These are phyloP conservation scores for Gallirallus australis DNA, from an alignment of 2,797 vertebrate genomes.

Conservation along the genomic window DNA sequence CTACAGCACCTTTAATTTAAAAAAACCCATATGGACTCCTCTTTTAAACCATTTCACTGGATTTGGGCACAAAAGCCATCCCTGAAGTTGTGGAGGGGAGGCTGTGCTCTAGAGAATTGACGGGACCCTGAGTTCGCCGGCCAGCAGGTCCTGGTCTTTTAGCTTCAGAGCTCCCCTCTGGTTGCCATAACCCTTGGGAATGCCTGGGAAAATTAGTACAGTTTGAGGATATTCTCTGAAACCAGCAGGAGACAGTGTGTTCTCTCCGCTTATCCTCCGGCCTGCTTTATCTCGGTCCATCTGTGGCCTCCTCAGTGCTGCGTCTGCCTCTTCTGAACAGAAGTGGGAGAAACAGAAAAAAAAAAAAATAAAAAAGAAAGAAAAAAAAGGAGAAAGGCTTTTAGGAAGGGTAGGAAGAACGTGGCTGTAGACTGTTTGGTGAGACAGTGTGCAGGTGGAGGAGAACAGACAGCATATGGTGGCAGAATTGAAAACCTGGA, in stretches of 20 bases:
- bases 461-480: neutral
- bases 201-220: neutral
- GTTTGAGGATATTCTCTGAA: neutral
- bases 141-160: neutral
- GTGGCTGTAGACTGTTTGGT: accelerated
- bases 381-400: neutral
- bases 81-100: neutral
- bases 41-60: neutral
- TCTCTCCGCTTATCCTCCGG: neutral
- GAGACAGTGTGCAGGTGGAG: neutral
- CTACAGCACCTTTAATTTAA: neutral
- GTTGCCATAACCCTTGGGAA: neutral
- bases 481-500: neutral
- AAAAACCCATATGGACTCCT: neutral
- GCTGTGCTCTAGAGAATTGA: neutral
- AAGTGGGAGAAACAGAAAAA: neutral
- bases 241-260: constrained; percentile 1
- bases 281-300: neutral
- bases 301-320: neutral
- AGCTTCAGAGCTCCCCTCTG: neutral
- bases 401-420: neutral
- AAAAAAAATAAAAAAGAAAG: neutral
- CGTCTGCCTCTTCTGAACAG: neutral
- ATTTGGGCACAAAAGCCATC: neutral
- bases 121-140: neutral